Conservation (phyloP, 1,140 invertebrate genomes). For the Maniola jurtina region DNA sequence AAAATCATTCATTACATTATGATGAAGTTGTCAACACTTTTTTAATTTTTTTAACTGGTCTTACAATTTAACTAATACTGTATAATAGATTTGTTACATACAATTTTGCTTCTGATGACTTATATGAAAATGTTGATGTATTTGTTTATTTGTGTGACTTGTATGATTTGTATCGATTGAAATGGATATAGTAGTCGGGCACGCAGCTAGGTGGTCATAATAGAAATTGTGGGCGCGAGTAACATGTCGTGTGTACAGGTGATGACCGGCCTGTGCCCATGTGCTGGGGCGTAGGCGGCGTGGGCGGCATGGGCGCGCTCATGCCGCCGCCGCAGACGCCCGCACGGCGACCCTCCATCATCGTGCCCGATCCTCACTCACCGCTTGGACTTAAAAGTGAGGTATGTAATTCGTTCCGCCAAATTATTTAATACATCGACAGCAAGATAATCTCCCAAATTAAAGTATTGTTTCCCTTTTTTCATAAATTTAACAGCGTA, state of each 20-base stretch:
- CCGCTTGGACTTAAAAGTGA: constrained; percentile 84
- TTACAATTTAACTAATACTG: neutral
- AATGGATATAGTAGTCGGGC: constrained; percentile 35
- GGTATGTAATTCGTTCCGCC: constrained; percentile 46
- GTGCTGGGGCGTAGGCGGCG: constrained; percentile 73
- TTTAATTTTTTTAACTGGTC: neutral
- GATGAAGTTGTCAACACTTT: neutral
- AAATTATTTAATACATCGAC: neutral
- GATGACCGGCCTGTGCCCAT: constrained; percentile 52
- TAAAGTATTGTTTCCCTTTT: no score
- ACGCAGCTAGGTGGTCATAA: constrained; percentile 29
- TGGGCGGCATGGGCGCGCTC: constrained; percentile 57
- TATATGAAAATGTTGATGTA: neutral
- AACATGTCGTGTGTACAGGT: constrained; percentile 30
- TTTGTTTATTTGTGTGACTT: neutral
- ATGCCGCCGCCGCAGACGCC: constrained; percentile 83
- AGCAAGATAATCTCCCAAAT: neutral
- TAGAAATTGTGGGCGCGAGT: neutral
- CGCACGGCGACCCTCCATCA: constrained; percentile 78
- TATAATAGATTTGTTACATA: neutral
- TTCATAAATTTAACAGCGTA: no score
- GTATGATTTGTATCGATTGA: constrained; percentile 20
- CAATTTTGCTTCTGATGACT: neutral
- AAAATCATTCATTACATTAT: no score
- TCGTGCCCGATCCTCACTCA: constrained; percentile 69